A percentile compares a stretch with the other conserved stretches of the same genome.
Conservation (phyloP, 2,797 vertebrate species). For the Pantherophis alleghaniensis region DNA sequence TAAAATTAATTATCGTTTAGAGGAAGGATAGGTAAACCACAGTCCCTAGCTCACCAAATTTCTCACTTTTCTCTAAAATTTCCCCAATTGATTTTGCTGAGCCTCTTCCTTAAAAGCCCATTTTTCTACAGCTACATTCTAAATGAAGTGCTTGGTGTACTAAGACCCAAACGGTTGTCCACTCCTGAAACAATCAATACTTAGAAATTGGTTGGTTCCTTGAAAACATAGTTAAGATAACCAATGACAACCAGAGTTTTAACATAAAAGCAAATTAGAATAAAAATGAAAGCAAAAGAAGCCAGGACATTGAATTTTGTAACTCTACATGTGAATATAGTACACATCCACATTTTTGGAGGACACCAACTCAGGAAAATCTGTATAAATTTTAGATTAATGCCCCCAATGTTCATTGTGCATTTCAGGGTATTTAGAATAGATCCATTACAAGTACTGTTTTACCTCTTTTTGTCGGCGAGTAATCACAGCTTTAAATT, state of each 20-base stretch:
- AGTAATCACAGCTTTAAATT: conserved; percentile 65
- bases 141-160: not conserved
- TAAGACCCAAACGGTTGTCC: not conserved
- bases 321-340: not conserved
- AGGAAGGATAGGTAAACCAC: not conserved
- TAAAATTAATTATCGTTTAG: not conserved
- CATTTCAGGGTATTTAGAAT: not conserved
- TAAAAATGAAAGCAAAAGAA: not conserved
- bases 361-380: not conserved
- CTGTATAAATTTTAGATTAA: not conserved
- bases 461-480: conserved; percentile 51
- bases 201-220: not conserved
- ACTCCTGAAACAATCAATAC: not conserved
- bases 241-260: not conserved
- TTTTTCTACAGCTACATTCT: not conserved
- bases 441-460: not conserved
- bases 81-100: not conserved
- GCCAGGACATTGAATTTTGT: not conserved
- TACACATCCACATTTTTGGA: not conserved
- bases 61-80: not conserved
- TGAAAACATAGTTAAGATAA: not conserved
- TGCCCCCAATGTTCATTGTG: not conserved
- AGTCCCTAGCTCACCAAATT: not conserved
- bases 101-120: not conserved
- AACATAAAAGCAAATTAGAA: not conserved